Evolutionary conservation across 2,888 invertebrate genomes (phyloP), one percentile per base, ranked within the genome.

Genomic region (Bursaphelenchus okinawaensis): DNA sequence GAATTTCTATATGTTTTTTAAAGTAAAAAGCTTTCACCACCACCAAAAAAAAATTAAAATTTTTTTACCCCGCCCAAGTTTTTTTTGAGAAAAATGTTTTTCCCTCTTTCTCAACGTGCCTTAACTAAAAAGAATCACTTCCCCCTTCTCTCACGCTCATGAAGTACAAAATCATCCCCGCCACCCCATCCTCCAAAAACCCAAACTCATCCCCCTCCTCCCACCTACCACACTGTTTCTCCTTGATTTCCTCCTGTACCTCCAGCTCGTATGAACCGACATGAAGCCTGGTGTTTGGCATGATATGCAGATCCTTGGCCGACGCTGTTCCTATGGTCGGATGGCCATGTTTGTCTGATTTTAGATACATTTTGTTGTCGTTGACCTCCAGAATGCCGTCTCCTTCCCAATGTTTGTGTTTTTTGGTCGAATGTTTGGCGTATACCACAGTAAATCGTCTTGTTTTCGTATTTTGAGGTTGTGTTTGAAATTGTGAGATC

Each of bases 371-470:
- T 4, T 4, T 26, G 27, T 24, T 57, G 12, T 24, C 51, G 3
- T 60, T n/a, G 20, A 31, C 40, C 8, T 26, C 24, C 7, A 64
- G 56, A 50, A 23, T 20, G 7, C 64, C 64, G n/a, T 64, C 64
- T 23, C n/a, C 27, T 4, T 64, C 64, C 64, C 64, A 64, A 7
- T 29, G 29, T 54, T 64, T 64, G 55, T 51, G 66, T 29, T 67
- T 67, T 6, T 67, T n/a, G 26, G 31, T 68, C 50, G 64, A 64
- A 7, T 24, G 66, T 24, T 65, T 65, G 8, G 64, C 31, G 67
- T 67, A 64, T 20, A 64, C 27, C 27, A 64, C 64, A 9, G 27
- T 12, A 27, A n/a, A n/a, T n/a, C n/a, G n/a, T n/a, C n/a, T n/a
- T n/a, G n/a, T n/a, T n/a, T n/a, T n/a, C n/a, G n/a, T n/a, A n/a